These are phyloP conservation scores for Rhinolophus sinicus DNA, from an alignment of 2,113 vertebrate species.

Conservation along the genomic window DNA sequence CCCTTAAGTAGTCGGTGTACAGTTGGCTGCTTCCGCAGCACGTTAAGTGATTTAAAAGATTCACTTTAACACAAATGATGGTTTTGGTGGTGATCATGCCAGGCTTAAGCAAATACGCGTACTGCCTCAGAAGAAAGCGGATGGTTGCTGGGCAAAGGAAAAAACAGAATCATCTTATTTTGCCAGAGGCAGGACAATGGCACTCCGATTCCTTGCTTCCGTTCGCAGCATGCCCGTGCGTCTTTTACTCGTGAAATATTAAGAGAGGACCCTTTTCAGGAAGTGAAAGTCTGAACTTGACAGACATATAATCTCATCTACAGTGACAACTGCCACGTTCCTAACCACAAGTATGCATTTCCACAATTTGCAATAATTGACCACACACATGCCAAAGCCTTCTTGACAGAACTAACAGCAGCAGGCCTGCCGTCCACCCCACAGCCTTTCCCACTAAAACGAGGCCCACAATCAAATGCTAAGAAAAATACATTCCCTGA, in stretches of 20 bases:
- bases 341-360: constrained; percentile 49
- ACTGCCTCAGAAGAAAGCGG: neutral
- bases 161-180: neutral
- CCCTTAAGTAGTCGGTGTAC: neutral
- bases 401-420: neutral
- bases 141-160: neutral
- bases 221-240: neutral
- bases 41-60: constrained; percentile 29
- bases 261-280: constrained; percentile 3
- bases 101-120: neutral
- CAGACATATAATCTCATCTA: constrained; percentile 21
- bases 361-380: neutral
- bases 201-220: accelerated
- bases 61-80: constrained; percentile 35
- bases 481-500: constrained; percentile 53
- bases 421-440: neutral
- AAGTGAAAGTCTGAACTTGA: constrained; percentile 21
- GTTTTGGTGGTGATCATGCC: neutral
- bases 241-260: neutral
- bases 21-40: neutral
- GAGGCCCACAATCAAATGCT: constrained; percentile 68
- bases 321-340: neutral
- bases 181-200: neutral
- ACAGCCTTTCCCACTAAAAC: neutral
- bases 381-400: neutral